These are phyloP conservation scores for Parauchenoglanis punctatus DNA, from an alignment of 2,797 vertebrate species.

Conservation along the genomic window DNA sequence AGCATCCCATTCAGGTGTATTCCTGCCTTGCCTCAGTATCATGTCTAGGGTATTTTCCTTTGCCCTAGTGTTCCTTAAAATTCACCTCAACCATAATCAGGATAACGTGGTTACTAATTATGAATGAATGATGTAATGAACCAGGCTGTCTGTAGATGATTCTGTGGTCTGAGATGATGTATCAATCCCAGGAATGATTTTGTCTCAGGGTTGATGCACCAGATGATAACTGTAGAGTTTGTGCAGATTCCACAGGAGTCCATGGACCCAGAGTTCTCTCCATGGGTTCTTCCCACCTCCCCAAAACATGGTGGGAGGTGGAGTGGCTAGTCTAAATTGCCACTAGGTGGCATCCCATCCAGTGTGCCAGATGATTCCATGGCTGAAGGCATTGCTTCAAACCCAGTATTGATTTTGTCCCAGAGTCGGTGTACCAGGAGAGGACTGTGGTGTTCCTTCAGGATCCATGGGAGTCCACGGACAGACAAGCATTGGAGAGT, in stretches of 20 bases:
- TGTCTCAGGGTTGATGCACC: constrained; percentile 77
- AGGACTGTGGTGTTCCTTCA: constrained; percentile 67
- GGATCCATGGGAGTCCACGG: constrained; percentile 78
- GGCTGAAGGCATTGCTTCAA: constrained; percentile 62
- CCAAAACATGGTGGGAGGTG: not conserved
- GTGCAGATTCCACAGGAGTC: constrained; percentile 75
- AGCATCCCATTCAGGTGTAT: not conserved
- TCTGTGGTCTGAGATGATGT: not conserved
- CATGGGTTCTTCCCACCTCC: not conserved
- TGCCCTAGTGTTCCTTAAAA: not conserved
- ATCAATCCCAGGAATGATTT: constrained; percentile 86
- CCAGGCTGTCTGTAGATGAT: not conserved
- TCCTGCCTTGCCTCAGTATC: not conserved
- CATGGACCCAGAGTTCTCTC: constrained; percentile 66
- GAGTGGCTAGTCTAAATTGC: not conserved
- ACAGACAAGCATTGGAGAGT: constrained; percentile 65
- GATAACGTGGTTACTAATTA: not conserved
- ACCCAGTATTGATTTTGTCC: constrained; percentile 87
- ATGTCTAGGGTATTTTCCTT: not conserved
- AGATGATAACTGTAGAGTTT: constrained; percentile 67
- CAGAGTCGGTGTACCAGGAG: constrained; percentile 75
- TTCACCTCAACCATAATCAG: not conserved
- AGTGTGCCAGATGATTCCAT: constrained; percentile 10
- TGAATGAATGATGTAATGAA: not conserved
- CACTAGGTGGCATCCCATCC: not conserved